Evolutionary conservation across 1,140 invertebrate species (phyloP).

Genomic region (Drosophila auraria): DNA sequence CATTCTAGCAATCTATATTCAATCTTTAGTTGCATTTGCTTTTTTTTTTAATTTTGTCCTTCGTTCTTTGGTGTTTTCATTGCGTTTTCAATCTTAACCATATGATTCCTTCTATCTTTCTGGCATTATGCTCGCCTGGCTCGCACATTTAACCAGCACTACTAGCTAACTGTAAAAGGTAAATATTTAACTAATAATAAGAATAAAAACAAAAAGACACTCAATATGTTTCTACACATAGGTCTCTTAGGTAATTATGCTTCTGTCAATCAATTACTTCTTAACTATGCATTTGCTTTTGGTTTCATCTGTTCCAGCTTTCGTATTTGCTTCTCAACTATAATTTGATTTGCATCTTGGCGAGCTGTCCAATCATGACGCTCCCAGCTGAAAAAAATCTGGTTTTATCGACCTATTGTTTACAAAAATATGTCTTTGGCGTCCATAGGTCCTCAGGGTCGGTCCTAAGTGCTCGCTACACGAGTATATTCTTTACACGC

Average conservation of each 20-base stretch:
- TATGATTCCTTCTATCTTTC: slow-evolving; percentile 10
- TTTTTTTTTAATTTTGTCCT: slow-evolving; percentile 44
- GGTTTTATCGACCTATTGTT: slow-evolving; percentile 20
- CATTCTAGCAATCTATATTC: slow-evolving; percentile 29
- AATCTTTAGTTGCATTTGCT: slow-evolving; percentile 25
- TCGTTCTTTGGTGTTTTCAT: slow-evolving; percentile 70
- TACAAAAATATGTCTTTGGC: slow-evolving; percentile 36
- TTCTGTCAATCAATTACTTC: neutral
- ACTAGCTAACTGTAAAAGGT: slow-evolving; percentile 19
- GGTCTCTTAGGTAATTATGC: neutral
- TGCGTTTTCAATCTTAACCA: slow-evolving; percentile 71
- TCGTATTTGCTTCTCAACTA: neutral
- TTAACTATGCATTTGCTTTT: slow-evolving; percentile 59
- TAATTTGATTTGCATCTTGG: neutral
- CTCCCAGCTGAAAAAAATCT: neutral
- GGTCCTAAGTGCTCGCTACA: slow-evolving; percentile 14
- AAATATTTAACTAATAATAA: neutral
- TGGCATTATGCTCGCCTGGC: slow-evolving; percentile 15
- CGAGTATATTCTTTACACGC: neutral
- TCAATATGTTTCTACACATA: slow-evolving; percentile 21
- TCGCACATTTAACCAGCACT: slow-evolving; percentile 45
- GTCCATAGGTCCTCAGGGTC: slow-evolving; percentile 10
- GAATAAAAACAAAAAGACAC: slow-evolving; percentile 10
- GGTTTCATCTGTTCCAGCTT: slow-evolving; percentile 9
- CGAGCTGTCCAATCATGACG: neutral